Base-by-base conservation (phyloP, 1,140 invertebrate genomes). In the Hypothenemus hampei region DNA sequence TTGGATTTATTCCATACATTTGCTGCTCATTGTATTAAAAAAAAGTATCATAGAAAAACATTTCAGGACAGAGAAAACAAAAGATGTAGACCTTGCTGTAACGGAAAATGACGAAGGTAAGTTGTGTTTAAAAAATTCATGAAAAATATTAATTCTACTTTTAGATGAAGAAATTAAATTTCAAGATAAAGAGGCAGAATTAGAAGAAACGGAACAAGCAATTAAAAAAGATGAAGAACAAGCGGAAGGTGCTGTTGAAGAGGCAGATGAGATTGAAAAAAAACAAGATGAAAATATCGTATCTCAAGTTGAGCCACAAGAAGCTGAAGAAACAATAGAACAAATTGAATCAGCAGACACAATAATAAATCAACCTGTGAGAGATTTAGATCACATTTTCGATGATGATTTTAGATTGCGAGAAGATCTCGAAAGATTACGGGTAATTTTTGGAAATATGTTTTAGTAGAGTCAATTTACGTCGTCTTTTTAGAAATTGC, bases 361-460 rank as follows among this genome's bases (percentile, higher is more conserved):
- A 2, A 44, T 63, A 6, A 35, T 15, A 3, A 55, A 60, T 21
- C 40, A 50, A 49, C 49, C 61, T 22, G 37, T 45, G 5, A 26
- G 51, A 48, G 36, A 49, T 33, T 21, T 39, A 3, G 18, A 48
- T 11, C 16, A 46, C 26, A 26, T 35, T 19, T 46, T 54, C 19
- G 54, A 58, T 7, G 60, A 65, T 18, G 62, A 60, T 13, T 50
- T 36, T 24, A 58, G 29, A 2, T 45, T 65, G 10, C 22, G 54
- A 15, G 64, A 63, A 44, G 64, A 63, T 51, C 37, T 65, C n/a
- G 45, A 60, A 35, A 48, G 51, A 48, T 47, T 65, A 8, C 52
- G 49, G 41, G 61, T 63, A 55, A 45, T 23, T 50, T 10, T 1
- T 16, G 11, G 18, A 22, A 22, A 8, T 35, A 35, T 35, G 7